Conservation (phyloP, 1,140 invertebrate species). For the Triops cancriformis region DNA sequence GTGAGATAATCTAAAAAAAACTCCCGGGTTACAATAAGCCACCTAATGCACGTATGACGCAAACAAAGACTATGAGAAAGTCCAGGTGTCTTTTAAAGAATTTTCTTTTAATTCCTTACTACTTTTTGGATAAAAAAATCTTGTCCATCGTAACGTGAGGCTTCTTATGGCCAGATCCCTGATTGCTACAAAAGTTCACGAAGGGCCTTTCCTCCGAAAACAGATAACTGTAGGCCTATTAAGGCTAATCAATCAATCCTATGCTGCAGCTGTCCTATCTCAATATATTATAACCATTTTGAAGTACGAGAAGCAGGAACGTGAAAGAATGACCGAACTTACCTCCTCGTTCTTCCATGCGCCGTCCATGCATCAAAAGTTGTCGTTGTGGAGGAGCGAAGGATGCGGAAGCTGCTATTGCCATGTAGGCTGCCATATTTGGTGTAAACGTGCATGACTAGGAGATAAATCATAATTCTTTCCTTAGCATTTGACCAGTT, state of each 20-base stretch:
- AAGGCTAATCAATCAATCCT: too few species aligned
- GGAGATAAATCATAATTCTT: neutral
- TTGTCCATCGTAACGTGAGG: neutral
- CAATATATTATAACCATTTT: too few species aligned
- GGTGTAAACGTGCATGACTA: neutral
- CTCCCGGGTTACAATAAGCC: neutral
- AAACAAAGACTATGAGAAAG: neutral
- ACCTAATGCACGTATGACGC: neutral
- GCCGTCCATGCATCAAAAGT: neutral
- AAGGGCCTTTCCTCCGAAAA: neutral
- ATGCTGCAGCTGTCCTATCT: neutral
- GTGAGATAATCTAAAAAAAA: neutral
- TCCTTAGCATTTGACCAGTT: neutral
- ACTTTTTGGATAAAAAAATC: neutral
- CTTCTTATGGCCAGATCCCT: neutral
- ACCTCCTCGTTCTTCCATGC: neutral
- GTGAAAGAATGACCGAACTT: neutral
- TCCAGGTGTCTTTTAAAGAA: neutral
- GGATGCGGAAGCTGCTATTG: neutral
- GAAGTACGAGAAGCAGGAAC: too few species aligned
- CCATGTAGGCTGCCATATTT: slow-evolving; percentile 1
- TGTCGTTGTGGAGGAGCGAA: neutral
- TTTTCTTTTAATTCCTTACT: neutral
- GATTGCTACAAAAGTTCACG: neutral
- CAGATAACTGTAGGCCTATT: too few species aligned